These are phyloP conservation scores for Mus spretus DNA, from an alignment of 2,797 vertebrate genomes.

Conservation along the genomic window DNA sequence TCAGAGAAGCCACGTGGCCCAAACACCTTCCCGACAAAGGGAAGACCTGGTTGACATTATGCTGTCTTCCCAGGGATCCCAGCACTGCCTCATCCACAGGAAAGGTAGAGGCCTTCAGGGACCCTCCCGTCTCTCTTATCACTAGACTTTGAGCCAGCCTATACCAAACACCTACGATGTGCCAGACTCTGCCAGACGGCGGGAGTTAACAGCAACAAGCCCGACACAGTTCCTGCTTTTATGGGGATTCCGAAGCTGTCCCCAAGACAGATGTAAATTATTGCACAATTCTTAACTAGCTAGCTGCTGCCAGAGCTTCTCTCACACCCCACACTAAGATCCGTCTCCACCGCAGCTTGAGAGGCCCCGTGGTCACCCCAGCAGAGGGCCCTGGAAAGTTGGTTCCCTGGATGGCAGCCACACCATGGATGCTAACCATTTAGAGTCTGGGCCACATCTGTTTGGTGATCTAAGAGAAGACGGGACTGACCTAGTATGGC, in stretches of 20 bases:
- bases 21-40: not conserved
- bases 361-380: not conserved
- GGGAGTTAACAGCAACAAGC: not conserved
- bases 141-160: not conserved
- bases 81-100: not conserved
- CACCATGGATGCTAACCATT: not conserved
- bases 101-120: not conserved
- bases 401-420: not conserved
- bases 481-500: not conserved
- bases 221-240: not conserved
- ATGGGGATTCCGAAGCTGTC: not conserved
- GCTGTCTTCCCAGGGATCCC: not conserved
- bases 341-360: not conserved
- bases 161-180: not conserved
- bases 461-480: slow-evolving; percentile 13
- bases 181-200: not conserved
- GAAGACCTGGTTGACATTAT: not conserved
- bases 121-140: not conserved
- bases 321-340: not conserved
- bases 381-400: not conserved
- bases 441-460: not conserved
- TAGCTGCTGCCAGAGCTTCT: not conserved
- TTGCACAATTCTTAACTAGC: not conserved
- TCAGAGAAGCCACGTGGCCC: not conserved
- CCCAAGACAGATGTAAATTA: not conserved